phyloP scores from a whole-genome alignment of 2,797 vertebrate species.

The Lacerta viridis region DNA sequence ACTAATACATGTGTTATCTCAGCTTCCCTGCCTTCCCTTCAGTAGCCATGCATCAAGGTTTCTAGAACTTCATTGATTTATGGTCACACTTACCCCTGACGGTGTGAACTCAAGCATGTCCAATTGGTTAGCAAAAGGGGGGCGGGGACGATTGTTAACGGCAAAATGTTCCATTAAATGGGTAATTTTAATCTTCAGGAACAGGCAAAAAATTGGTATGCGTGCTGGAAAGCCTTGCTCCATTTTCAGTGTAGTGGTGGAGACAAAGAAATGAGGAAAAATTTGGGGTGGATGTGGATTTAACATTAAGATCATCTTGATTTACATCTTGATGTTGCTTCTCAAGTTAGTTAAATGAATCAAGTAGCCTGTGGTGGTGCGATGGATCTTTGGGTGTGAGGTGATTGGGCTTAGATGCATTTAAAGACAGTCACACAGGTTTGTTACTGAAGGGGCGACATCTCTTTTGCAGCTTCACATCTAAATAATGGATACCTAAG shows the following conservation, averaged over 20 bases:
- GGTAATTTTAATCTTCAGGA: conserved; percentile 59
- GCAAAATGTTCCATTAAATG: conserved; percentile 26
- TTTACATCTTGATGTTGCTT: background rate
- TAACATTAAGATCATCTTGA: conserved; percentile 48
- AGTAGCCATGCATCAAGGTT: conserved; percentile 62
- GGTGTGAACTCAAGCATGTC: conserved; percentile 61
- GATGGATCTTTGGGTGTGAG: background rate
- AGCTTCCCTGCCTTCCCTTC: conserved; percentile 70
- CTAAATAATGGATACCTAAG: conserved; percentile 29
- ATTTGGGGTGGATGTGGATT: conserved; percentile 53
- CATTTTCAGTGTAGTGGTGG: conserved; percentile 50
- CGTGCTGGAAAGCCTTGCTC: conserved; percentile 47
- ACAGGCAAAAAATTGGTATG: conserved; percentile 52
- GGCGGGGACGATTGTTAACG: background rate
- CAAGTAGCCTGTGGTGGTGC: background rate
- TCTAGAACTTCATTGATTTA: conserved; percentile 67
- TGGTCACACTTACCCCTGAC: conserved; percentile 71
- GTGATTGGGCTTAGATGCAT: background rate
- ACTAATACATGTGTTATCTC: conserved; percentile 70
- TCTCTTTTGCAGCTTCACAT: background rate
- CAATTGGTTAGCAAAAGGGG: conserved; percentile 4
- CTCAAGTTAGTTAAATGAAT: background rate
- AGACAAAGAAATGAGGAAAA: conserved; percentile 22
- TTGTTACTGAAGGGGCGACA: background rate
- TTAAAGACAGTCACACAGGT: background rate